A percentile compares a stretch with the other conserved stretches of the same genome.
Evolutionary conservation across 1,140 invertebrate genomes (phyloP).

Genomic region (Mylabris phalerata): DNA sequence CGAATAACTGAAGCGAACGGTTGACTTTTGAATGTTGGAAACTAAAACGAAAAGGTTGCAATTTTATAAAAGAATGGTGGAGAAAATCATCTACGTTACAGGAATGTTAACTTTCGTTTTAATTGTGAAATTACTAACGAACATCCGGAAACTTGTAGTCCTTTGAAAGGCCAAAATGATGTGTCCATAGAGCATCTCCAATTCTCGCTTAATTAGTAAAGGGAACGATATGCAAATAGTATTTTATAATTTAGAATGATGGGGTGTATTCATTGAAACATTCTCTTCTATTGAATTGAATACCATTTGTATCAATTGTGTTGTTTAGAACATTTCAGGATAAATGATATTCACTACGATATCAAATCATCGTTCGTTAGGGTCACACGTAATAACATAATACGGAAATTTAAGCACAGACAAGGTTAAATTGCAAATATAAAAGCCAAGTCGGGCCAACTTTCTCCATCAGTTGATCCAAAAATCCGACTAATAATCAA

Average conservation of each 20-base stretch:
- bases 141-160: constrained; percentile 4
- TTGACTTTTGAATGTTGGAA: no score
- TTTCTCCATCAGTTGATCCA: constrained; percentile 4
- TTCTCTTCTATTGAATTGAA: not conserved
- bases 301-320: no score
- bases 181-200: no score
- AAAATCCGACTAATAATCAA: constrained; percentile 4
- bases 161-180: no score
- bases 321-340: no score
- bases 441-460: not conserved
- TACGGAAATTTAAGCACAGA: not conserved
- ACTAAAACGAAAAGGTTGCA: no score
- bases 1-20: no score
- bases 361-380: no score
- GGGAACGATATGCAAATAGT: constrained; percentile 9
- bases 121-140: constrained; percentile 16
- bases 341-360: no score
- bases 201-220: not conserved
- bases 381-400: no score
- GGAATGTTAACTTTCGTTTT: not conserved
- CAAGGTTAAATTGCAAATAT: constrained; percentile 1
- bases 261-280: constrained; percentile 7
- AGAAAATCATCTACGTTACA: no score
- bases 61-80: no score
- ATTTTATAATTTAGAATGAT: constrained; percentile 12